These are phyloP conservation scores for Furcifer pardalis DNA, from an alignment of 2,797 vertebrate genomes.

Conservation along the genomic window DNA sequence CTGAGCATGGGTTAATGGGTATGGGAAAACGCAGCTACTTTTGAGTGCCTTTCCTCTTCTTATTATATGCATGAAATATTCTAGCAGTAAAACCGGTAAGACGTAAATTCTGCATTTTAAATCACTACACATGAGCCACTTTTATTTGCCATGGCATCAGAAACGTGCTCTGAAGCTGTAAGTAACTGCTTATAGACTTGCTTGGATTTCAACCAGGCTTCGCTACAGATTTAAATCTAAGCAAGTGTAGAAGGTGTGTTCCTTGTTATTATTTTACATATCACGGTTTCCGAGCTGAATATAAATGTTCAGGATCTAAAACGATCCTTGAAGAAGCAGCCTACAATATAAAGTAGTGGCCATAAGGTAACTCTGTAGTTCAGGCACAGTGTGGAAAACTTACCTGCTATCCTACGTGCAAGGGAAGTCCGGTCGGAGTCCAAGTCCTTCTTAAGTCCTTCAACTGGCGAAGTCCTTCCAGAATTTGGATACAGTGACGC, in stretches of 20 bases:
- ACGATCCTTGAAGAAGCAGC: neutral
- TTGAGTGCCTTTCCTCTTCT: neutral
- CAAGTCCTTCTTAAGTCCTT: constrained; percentile 91
- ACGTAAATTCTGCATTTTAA: neutral
- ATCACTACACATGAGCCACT: neutral
- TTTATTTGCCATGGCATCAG: too few relatives aligned
- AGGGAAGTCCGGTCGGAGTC: constrained; percentile 87
- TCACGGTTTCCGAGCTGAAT: neutral
- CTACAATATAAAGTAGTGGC: too few relatives aligned
- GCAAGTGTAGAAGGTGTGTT: neutral
- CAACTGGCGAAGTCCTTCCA: constrained; percentile 89
- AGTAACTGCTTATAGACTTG: too few relatives aligned
- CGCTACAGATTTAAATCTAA: neutral
- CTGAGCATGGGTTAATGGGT: accelerated
- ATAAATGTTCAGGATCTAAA: neutral
- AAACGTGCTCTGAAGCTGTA: neutral
- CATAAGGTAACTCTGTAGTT: neutral
- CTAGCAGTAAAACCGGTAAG: neutral
- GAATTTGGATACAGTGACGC: constrained; percentile 93
- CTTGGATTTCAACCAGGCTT: neutral
- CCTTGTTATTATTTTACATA: too few relatives aligned
- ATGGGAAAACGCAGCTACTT: neutral
- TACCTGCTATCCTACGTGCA: constrained; percentile 93
- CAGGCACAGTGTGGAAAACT: constrained; percentile 19
- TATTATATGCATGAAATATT: too few relatives aligned